Evolutionary conservation across 1,140 invertebrate species (phyloP), one percentile per base, ranked within the genome.

Genomic region (Hirudo medicinalis): DNA sequence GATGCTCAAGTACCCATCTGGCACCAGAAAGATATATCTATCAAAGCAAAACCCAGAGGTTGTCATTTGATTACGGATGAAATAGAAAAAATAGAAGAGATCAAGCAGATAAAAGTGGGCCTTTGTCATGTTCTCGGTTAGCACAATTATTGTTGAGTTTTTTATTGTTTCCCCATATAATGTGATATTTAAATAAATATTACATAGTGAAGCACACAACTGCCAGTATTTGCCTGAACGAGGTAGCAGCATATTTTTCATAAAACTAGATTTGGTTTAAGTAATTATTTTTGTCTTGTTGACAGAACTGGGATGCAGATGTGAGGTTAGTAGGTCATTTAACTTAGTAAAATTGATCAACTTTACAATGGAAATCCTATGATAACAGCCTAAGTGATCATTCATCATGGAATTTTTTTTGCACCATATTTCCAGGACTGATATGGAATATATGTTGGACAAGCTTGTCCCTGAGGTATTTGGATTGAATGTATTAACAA

Each of bases 391-490:
- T 15, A 49, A 49, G 9, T 49, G 43, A 49, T 13, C 9, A 0
- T 15, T 11, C 15, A 49, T 49, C 0, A 49, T 49, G 43, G 43
- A 49, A 49, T 49, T 0, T 13, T 49, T 49, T 49, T 15, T 5
- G 43, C 43, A 49, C 15, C 13, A 15, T 13, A 49, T 49, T 49
- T 53, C 73, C 70, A 78, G 76, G 68, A 75, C 76, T 60, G 94
- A 97, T 80, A 94, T 95, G 91, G 92, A 96, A 85, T 96, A 94
- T 91, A 95, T 96, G 90, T 86, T 97, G 81, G 94, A 95, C 84
- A 94, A 93, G 89, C 91, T 96, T 83, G 91, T 96, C 85, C 94
- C 94, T 84, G 93, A 97, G 83, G 86, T 86, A 82, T 79, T 81
- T 75, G 70, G 25, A 25, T 25, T 70, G 54, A 73, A 74, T 13